These are phyloP conservation scores for Sinonovacula constricta DNA, from an alignment of 1,140 invertebrate genomes.

Conservation along the genomic window DNA sequence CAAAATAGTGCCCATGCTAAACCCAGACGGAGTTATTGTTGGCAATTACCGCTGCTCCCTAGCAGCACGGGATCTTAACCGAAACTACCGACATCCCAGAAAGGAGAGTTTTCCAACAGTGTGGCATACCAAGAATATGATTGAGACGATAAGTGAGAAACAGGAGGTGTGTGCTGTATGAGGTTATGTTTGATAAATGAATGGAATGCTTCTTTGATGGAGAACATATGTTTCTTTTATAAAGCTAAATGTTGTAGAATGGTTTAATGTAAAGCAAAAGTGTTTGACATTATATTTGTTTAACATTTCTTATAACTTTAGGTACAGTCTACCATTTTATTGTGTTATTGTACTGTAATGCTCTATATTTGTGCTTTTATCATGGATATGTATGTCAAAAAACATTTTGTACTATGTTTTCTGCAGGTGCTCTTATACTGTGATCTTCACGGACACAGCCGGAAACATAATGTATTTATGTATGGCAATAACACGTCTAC, in stretches of 20 bases:
- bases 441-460: constrained; percentile 78
- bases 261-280: no score
- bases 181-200: no score
- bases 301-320: no score
- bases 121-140: constrained; percentile 70
- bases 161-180: constrained; percentile 63
- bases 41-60: constrained; percentile 78
- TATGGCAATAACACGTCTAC: constrained; percentile 76
- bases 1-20: constrained; percentile 82
- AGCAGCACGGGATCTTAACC: constrained; percentile 75
- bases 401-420: no score
- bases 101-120: constrained; percentile 76
- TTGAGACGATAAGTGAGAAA: constrained; percentile 65
- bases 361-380: no score
- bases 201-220: background rate
- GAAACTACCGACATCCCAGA: constrained; percentile 76
- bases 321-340: no score
- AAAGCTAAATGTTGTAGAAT: no score
- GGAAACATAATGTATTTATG: constrained; percentile 78
- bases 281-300: no score
- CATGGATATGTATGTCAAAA: no score
- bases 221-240: no score
- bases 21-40: constrained; percentile 78
- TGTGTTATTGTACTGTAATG: no score
- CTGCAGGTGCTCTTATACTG: constrained; percentile 78